These are phyloP conservation scores for Tridacna crocea DNA, from an alignment of 2,888 invertebrate species.

Conservation along the genomic window DNA sequence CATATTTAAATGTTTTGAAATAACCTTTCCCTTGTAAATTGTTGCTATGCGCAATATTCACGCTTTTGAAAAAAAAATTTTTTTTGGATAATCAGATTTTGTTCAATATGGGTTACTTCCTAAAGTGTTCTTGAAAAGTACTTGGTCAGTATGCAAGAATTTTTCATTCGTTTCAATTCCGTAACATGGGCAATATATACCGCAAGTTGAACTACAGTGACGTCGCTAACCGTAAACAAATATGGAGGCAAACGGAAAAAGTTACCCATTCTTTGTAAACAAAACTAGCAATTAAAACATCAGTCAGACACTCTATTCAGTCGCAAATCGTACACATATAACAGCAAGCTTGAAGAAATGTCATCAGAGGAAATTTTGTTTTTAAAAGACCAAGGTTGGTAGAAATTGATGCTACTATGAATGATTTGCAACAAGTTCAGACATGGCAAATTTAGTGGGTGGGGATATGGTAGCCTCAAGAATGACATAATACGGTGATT, in stretches of 20 bases:
- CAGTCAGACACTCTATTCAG: not conserved
- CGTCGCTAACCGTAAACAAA: slow-evolving; percentile 60
- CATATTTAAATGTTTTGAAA: too few relatives aligned
- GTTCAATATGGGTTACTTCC: too few relatives aligned
- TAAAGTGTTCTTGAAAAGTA: too few relatives aligned
- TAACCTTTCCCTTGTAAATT: too few relatives aligned
- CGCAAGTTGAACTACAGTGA: slow-evolving; percentile 10
- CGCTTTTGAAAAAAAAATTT: too few relatives aligned
- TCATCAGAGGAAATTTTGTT: slow-evolving; percentile 65
- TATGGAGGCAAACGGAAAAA: slow-evolving; percentile 47
- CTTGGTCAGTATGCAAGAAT: too few relatives aligned
- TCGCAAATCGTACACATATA: not conserved
- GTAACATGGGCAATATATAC: not conserved
- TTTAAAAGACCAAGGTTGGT: slow-evolving; percentile 70
- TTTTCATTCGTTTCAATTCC: too few relatives aligned
- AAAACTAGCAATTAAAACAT: not conserved
- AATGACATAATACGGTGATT: too few relatives aligned
- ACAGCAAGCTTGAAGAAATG: slow-evolving; percentile 43
- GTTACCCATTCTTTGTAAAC: not conserved
- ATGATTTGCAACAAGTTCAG: slow-evolving; percentile 28
- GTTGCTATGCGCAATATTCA: too few relatives aligned
- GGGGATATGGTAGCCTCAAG: too few relatives aligned
- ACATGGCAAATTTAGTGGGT: slow-evolving; percentile 8
- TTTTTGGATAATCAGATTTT: too few relatives aligned
- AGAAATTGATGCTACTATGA: not conserved